These are phyloP conservation scores for Fistularia tabacaria DNA, from an alignment of 2,797 vertebrate genomes.

Conservation along the genomic window DNA sequence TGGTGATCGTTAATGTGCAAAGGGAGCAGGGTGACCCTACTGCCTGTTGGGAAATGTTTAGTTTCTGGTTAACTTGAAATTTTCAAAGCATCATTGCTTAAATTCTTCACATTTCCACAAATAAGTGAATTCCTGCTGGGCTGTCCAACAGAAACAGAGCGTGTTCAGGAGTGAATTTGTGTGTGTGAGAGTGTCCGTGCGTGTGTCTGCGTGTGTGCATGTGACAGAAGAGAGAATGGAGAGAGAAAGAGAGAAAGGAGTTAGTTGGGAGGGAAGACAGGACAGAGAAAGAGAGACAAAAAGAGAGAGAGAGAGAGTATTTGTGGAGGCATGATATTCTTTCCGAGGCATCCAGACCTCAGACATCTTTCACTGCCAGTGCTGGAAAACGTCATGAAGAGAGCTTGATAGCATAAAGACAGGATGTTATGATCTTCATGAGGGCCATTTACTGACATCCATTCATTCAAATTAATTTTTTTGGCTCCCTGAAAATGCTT, in stretches of 20 bases:
- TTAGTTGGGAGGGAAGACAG: too few relatives aligned
- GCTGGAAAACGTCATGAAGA: constrained; percentile 47
- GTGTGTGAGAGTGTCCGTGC: neutral
- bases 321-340: constrained; percentile 6
- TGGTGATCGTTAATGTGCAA: neutral
- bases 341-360: constrained; percentile 61
- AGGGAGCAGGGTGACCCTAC: constrained; percentile 25
- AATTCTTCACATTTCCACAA: constrained; percentile 81
- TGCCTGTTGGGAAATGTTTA: constrained; percentile 44
- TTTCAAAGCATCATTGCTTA: constrained; percentile 67
- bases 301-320: too few relatives aligned
- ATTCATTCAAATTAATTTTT: too few relatives aligned
- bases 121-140: constrained; percentile 70
- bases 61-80: constrained; percentile 57
- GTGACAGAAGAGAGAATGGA: too few relatives aligned
- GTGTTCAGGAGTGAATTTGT: constrained; percentile 26
- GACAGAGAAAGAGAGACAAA: too few relatives aligned
- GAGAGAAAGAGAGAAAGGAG: too few relatives aligned
- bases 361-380: constrained; percentile 50
- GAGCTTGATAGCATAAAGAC: neutral
- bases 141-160: constrained; percentile 73
- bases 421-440: too few relatives aligned
- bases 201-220: too few relatives aligned
- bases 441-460: too few relatives aligned
- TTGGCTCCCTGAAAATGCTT: too few relatives aligned